Conservation (phyloP, 1,140 invertebrate genomes). For the Grapholita molesta region DNA sequence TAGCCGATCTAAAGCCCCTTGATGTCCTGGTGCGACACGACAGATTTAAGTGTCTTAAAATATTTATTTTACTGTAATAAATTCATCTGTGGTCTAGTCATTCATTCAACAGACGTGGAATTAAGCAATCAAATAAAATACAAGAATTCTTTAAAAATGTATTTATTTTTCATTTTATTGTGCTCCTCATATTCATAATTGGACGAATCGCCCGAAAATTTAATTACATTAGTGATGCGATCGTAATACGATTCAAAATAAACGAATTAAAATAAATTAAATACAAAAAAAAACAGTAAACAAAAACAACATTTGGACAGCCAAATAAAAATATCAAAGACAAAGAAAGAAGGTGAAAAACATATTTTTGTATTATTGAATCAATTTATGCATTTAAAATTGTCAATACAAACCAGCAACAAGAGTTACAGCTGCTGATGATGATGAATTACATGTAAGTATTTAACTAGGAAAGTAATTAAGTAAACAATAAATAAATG, state of each 20-base stretch:
- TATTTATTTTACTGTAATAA: no score
- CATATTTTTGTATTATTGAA: no score
- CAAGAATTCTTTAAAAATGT: slow-evolving; percentile 61
- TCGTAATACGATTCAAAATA: slow-evolving; percentile 51
- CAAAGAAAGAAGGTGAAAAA: background rate
- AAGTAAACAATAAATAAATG: background rate
- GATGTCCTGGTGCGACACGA: no score
- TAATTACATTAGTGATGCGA: slow-evolving; percentile 59
- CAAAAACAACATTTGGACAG: slow-evolving; percentile 46
- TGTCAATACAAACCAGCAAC: no score
- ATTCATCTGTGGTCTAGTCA: no score
- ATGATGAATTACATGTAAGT: background rate
- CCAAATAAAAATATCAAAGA: slow-evolving; percentile 25
- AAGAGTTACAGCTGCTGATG: no score
- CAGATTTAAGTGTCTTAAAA: no score
- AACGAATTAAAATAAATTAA: slow-evolving; percentile 64
- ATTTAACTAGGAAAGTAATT: background rate
- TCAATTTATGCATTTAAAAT: no score
- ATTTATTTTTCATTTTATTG: slow-evolving; percentile 75
- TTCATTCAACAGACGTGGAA: no score
- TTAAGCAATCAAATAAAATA: slow-evolving; percentile 22
- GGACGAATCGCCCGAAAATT: slow-evolving; percentile 49
- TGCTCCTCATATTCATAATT: slow-evolving; percentile 66
- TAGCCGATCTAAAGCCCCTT: no score
- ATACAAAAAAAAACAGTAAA: slow-evolving; percentile 56